Base-by-base conservation (phyloP, 1,140 invertebrate genomes). In the Aphis gossypii region DNA sequence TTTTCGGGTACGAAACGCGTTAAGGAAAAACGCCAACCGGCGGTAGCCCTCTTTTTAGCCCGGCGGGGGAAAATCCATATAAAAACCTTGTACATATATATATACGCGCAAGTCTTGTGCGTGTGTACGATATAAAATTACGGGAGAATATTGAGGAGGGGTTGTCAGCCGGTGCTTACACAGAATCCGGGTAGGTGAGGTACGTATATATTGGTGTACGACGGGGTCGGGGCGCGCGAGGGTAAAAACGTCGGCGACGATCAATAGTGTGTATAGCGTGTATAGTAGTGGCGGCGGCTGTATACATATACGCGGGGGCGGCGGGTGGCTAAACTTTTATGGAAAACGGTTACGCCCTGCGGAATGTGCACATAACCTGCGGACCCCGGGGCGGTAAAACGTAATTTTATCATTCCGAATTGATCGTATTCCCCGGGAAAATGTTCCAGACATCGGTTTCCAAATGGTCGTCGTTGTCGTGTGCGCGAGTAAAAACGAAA, bases 291-390 rank as follows among this genome's bases (percentile, higher is more conserved):
- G 14, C 41, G 41, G 41, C 38, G 90, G 41, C 23, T 8, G 41
- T 90, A 56, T 84, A 41, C 9, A 84, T 14, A 25, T 38, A n/a
- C 20, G 68, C 21, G 41, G n/a, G 44, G 35, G 38, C 18, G 68
- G 20, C 38, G 68, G 44, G 35, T 14, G 35, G 82, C 35, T 93
- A 93, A 93, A 93, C 92, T 93, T 84, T 93, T 84, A 93, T 84
- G 82, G 92, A 86, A 93, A 93, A 93, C 51, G 92, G 92, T 93
- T 93, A 93, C 92, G 92, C 92, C 92, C 92, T 93, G 92, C 46
- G 68, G 76, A 92, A 92, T 83, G 91, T 51, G 91, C 91, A 48
- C 91, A 83, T 83, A 83, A 92, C 91, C 91, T 48, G 35, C 89
- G 92, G 82, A 84, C 82, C 76, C 35, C 91, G 91, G 90, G 46